Evolutionary conservation across 2,113 vertebrate genomes (phyloP), one percentile per base, ranked within the genome.

Genomic region (Nesoenas mayeri): DNA sequence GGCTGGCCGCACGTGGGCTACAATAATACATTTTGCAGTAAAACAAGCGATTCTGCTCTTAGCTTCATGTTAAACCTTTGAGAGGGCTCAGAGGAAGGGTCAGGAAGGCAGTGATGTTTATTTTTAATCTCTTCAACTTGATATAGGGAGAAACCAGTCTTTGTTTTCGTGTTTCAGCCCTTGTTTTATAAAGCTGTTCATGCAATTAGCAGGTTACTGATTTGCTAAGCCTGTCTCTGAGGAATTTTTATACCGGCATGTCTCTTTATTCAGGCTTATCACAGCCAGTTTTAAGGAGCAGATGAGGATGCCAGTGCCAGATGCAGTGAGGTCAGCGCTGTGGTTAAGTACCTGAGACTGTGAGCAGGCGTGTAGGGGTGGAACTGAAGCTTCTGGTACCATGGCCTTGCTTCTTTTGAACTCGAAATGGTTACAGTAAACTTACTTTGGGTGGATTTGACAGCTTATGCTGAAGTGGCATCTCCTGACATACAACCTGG

Each of bases 81-180:
- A 34, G 47, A 28, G 15, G 28, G 32, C n/a, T 57, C 2, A 0
- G 36, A 51, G 34, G n/a, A 42, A 70, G 54, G 19, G 44, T n/a
- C 50, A 31, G 62, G 44, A 29, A 66, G 50, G 51, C 64, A 32
- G 9, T 0, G 2, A 2, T 42, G 9, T 54, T 79, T 42, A 7
- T 28, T 80, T n/a, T 57, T 34, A 18, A n/a, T 40, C 58, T 48
- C 67, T 51, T 29, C 18, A 61, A 5, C 8, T 53, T 0, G 0
- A 1, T 44, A 9, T 2, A n/a, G 67, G 40, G 36, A 73, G 48
- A 84, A 90, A 28, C 7, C 6, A 25, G 29, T n/a, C 92, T 54
- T 62, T 47, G 21, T 91, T 82, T 56, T 57, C 0, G 0, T 18
- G 5, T 70, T 74, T 36, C 12, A 38, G 24, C 7, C 8, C 11